Conservation (phyloP, 1,140 invertebrate genomes). For the Eriocheir sinensis region DNA sequence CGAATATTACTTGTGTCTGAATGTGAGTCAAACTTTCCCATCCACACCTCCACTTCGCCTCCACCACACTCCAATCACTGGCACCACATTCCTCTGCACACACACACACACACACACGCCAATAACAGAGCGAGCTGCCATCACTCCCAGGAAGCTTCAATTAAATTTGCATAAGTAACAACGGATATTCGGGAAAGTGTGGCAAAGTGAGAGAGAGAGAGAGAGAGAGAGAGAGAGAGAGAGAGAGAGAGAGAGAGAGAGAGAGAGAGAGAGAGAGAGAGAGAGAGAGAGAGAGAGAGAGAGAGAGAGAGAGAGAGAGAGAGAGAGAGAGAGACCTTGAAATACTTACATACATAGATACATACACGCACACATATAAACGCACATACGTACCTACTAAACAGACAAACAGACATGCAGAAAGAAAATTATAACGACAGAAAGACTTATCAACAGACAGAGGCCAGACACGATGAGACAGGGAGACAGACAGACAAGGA, state of each 20-base stretch:
- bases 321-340: no score
- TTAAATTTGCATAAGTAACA: constrained; percentile 27
- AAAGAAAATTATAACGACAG: no score
- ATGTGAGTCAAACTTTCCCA: no score
- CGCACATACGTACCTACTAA: no score
- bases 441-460: no score
- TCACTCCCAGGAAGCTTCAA: not conserved
- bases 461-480: no score
- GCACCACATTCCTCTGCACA: not conserved
- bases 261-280: constrained; percentile 22
- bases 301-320: not conserved
- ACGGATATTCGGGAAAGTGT: not conserved
- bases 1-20: no score
- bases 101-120: constrained; percentile 37
- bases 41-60: not conserved
- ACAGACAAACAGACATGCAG: no score
- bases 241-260: constrained; percentile 1
- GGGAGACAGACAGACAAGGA: not conserved
- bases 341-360: no score
- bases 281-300: constrained; percentile 22
- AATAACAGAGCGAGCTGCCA: not conserved
- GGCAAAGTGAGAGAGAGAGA: not conserved
- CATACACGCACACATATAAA: no score
- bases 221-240: not conserved
- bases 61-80: no score